These are phyloP conservation scores for Drosophila ustulata DNA, from an alignment of 2,888 invertebrate genomes.

Conservation along the genomic window DNA sequence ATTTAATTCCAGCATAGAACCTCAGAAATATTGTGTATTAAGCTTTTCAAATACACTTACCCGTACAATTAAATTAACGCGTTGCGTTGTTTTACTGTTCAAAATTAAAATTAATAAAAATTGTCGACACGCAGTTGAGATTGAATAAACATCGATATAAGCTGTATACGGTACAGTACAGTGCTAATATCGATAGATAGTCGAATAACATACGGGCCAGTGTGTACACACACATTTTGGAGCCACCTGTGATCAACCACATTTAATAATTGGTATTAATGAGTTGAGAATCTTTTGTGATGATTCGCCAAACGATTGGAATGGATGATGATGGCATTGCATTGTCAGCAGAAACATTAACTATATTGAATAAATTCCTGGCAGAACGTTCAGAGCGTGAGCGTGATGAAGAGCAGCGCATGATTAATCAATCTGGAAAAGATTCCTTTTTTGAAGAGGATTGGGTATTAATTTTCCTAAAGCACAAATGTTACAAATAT, in stretches of 20 bases:
- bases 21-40: neutral
- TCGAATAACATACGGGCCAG: constrained; percentile 13
- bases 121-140: constrained; percentile 46
- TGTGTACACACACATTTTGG: constrained; percentile 30
- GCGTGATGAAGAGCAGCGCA: constrained; percentile 85
- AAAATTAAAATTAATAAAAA: constrained; percentile 51
- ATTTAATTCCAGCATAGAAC: neutral
- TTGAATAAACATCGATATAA: constrained; percentile 41
- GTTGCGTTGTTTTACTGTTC: constrained; percentile 35
- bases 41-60: constrained; percentile 30
- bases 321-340: constrained; percentile 86
- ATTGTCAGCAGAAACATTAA: constrained; percentile 90
- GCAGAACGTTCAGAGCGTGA: constrained; percentile 88
- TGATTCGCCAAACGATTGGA: too few relatives aligned
- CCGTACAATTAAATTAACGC: constrained; percentile 25
- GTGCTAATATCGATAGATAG: constrained; percentile 33
- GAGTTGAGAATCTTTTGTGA: neutral
- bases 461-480: constrained; percentile 87
- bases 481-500: neutral
- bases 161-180: too few relatives aligned
- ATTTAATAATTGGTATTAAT: constrained; percentile 13
- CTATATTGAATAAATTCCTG: constrained; percentile 92
- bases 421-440: constrained; percentile 82
- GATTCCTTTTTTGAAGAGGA: constrained; percentile 90
- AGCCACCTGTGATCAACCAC: constrained; percentile 1